phyloP scores from a whole-genome alignment of 2,113 vertebrate genomes.

The Dromas ardeola region DNA sequence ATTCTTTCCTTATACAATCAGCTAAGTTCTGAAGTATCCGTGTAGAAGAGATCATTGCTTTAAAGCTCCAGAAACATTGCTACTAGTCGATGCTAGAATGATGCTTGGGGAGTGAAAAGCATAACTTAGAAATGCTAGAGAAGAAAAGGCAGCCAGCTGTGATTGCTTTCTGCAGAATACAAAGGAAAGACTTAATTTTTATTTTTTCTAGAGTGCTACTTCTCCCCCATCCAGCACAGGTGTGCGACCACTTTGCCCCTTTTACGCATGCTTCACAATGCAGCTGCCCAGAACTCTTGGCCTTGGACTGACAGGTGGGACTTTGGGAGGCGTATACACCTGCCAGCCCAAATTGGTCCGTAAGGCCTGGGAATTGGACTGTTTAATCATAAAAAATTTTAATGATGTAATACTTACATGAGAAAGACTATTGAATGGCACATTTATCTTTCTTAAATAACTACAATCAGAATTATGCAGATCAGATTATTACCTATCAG shows the following conservation, averaged over 20 bases:
- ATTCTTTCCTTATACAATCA: background rate
- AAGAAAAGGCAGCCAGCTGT: background rate
- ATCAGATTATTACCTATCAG: background rate
- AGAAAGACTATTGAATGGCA: background rate
- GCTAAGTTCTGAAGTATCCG: background rate
- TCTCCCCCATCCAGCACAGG: background rate
- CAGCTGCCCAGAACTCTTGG: accelerated
- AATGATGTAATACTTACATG: background rate
- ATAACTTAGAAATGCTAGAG: background rate
- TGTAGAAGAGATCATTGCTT: background rate
- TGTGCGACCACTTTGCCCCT: accelerated
- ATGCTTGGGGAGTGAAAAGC: background rate
- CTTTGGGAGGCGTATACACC: background rate
- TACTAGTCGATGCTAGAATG: background rate
- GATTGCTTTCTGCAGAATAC: background rate
- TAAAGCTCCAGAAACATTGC: background rate
- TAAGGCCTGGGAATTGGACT: background rate
- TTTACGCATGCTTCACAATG: background rate
- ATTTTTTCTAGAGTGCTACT: background rate
- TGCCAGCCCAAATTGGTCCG: background rate
- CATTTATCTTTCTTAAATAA: background rate
- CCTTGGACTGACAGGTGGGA: background rate
- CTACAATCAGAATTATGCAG: background rate
- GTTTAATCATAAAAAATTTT: background rate
- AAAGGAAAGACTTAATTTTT: background rate